Evolutionary conservation across 2,888 invertebrate species (phyloP).

Genomic region (Mythimna lalbum): DNA sequence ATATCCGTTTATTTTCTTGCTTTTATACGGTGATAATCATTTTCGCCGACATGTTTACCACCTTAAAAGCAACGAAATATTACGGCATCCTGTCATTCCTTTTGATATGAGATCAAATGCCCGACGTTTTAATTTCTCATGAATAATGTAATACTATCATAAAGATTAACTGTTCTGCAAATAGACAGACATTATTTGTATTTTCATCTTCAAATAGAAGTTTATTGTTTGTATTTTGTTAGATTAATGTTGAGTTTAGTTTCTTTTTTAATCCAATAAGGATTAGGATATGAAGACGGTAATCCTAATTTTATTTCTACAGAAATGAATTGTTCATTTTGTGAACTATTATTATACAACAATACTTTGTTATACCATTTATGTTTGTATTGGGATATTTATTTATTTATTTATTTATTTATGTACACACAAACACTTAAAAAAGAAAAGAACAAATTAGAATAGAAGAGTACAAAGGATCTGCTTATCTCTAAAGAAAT

Average conservation of each 20-base stretch:
- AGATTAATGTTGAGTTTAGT: slow-evolving; percentile 30
- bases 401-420: no score
- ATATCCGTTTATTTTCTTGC: no score
- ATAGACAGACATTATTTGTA: slow-evolving; percentile 5
- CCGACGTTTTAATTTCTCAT: slow-evolving; percentile 44
- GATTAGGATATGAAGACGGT: slow-evolving; percentile 24
- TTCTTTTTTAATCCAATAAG: slow-evolving; percentile 41
- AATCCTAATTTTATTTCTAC: slow-evolving; percentile 19
- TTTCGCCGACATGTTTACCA: background rate
- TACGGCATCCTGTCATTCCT: background rate
- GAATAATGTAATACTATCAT: slow-evolving; percentile 47
- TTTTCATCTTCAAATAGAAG: slow-evolving; percentile 14
- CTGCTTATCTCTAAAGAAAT: no score
- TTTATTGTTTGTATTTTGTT: slow-evolving; percentile 23
- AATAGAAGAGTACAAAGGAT: no score
- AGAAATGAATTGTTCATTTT: slow-evolving; percentile 17
- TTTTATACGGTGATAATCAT: background rate
- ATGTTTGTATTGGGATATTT: background rate
- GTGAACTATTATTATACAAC: background rate
- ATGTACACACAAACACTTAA: no score
- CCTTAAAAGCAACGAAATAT: slow-evolving; percentile 3
- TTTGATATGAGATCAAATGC: slow-evolving; percentile 37
- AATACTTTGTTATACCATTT: slow-evolving; percentile 5
- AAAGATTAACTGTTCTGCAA: slow-evolving; percentile 26
- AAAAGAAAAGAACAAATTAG: no score